phyloP scores from a whole-genome alignment of 2,797 vertebrate genomes.

The Fistularia commersonii region DNA sequence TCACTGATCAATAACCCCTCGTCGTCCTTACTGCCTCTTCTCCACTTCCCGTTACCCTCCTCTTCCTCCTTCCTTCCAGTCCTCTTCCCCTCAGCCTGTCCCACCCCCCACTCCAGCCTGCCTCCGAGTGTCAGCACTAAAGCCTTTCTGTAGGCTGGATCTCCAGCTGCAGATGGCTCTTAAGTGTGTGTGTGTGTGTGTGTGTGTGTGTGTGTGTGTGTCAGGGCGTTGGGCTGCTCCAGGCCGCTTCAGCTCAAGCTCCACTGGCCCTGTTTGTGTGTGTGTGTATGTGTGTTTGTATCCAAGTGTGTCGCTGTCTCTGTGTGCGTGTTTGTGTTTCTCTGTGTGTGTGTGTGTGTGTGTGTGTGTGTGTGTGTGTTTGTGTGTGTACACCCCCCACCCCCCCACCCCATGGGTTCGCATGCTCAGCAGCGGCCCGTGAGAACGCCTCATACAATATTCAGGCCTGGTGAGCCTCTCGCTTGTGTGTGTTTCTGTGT shows the following conservation, averaged over 20 bases:
- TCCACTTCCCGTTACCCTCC: too few species aligned
- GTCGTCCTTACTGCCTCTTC: constrained; percentile 6
- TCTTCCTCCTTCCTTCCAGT: background rate
- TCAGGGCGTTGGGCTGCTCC: constrained; percentile 65
- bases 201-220: constrained; percentile 28
- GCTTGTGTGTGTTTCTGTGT: constrained; percentile 39
- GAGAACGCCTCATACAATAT: constrained; percentile 79
- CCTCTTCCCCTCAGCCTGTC: constrained; percentile 14
- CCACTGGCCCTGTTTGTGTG: constrained; percentile 69
- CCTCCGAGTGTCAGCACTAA: constrained; percentile 58
- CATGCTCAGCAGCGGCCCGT: constrained; percentile 57
- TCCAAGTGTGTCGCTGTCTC: constrained; percentile 60
- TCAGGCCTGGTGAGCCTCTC: constrained; percentile 63
- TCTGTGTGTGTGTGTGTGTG: constrained; percentile 23
- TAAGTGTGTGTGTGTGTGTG: constrained; percentile 40
- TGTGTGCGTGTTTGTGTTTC: constrained; percentile 45
- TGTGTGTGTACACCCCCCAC: constrained; percentile 6
- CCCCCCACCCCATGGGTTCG: constrained; percentile 30
- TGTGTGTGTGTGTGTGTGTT: constrained; percentile 19
- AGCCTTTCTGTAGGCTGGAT: constrained; percentile 68
- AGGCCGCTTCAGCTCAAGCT: constrained; percentile 76
- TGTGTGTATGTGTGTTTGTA: constrained; percentile 53
- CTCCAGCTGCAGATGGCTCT: constrained; percentile 74
- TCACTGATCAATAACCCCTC: too few species aligned
- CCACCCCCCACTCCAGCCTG: constrained; percentile 30